Evolutionary conservation across 64 coral and sea anemone species (phyloP).

Genomic region (Montipora efflorescens): DNA sequence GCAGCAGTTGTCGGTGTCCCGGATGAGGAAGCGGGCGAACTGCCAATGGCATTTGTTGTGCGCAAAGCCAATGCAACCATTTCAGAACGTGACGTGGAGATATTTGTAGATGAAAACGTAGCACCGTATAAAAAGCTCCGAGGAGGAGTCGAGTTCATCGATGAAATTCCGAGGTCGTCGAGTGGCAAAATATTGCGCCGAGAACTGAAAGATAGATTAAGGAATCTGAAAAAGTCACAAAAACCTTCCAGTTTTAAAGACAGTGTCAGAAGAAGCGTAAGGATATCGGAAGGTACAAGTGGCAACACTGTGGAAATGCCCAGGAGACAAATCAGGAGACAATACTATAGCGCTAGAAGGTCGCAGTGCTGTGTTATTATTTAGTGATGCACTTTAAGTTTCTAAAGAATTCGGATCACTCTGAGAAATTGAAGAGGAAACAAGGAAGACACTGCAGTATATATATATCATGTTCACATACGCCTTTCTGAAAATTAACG

Average conservation of each 20-base stretch:
- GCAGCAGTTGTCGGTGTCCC: slow-evolving; percentile 80
- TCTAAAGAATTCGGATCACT: too few relatives aligned
- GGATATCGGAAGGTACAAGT: not conserved
- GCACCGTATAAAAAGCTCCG: slow-evolving; percentile 77
- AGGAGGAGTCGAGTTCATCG: slow-evolving; percentile 79
- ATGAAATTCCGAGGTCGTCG: slow-evolving; percentile 75
- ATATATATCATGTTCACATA: too few relatives aligned
- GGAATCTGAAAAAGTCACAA: not conserved
- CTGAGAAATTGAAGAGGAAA: too few relatives aligned
- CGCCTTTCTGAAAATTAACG: too few relatives aligned
- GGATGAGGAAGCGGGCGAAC: slow-evolving; percentile 54
- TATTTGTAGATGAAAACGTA: slow-evolving; percentile 64
- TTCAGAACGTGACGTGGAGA: slow-evolving; percentile 52
- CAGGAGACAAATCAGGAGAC: not conserved
- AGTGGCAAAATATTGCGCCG: slow-evolving; percentile 83
- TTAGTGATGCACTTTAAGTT: not conserved
- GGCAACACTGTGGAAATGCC: not conserved
- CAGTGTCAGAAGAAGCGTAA: not conserved
- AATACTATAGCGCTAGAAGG: not conserved
- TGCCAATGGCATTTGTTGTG: slow-evolving; percentile 82
- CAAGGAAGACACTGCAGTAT: too few relatives aligned
- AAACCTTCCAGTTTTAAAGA: not conserved
- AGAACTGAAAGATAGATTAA: slow-evolving; percentile 28
- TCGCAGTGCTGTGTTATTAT: slow-evolving; percentile 28
- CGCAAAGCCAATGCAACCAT: slow-evolving; percentile 30